These are phyloP conservation scores for Eupithecia inturbata DNA, from an alignment of 2,888 invertebrate genomes.

Conservation along the genomic window DNA sequence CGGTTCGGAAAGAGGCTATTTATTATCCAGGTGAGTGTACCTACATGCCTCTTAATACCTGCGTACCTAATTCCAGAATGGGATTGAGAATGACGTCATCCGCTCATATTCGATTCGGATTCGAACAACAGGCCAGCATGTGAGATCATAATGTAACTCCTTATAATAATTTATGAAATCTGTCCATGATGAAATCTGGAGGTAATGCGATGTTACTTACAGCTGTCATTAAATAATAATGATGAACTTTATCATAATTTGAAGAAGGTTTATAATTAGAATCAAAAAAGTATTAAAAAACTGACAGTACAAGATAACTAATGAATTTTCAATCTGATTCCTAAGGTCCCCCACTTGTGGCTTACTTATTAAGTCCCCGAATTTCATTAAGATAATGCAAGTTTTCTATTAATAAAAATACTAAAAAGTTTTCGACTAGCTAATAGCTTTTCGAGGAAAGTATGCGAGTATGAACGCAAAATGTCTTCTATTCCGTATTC, in stretches of 20 bases:
- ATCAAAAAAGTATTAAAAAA: background rate
- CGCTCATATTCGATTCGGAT: too few species aligned
- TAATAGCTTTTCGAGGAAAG: background rate
- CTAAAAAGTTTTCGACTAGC: background rate
- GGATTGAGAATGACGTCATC: too few species aligned
- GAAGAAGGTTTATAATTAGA: background rate
- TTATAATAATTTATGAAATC: too few species aligned
- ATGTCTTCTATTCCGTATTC: background rate
- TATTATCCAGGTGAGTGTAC: constrained; percentile 82
- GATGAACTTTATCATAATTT: background rate
- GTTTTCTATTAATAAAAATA: background rate
- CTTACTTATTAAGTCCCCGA: too few species aligned
- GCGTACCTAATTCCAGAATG: too few species aligned
- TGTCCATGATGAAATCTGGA: too few species aligned
- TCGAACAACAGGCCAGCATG: too few species aligned
- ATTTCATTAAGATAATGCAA: background rate
- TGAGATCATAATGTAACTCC: too few species aligned
- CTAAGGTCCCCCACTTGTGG: too few species aligned
- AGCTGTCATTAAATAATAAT: too few species aligned
- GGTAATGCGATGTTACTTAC: too few species aligned
- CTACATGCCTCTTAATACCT: too few species aligned
- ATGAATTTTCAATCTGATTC: background rate
- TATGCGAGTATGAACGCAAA: background rate
- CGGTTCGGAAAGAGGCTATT: constrained; percentile 80
- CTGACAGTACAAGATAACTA: background rate